Conservation (phyloP, 2,113 vertebrate species). For the Semicossyphus pulcher region DNA sequence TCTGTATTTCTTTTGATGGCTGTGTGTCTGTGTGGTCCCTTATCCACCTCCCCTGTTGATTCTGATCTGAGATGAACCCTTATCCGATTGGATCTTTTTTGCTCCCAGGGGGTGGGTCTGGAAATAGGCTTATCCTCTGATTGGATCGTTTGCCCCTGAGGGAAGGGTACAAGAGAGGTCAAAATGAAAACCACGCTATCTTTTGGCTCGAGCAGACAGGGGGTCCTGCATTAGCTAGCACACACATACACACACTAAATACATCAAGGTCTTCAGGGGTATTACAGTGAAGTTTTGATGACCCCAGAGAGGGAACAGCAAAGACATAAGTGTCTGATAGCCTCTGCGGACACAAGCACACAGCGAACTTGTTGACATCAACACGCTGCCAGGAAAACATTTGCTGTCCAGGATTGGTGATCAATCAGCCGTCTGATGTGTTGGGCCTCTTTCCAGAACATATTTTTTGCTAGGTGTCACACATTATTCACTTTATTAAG, state of each 20-base stretch:
- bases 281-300: conserved; percentile 57
- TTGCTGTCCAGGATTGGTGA: conserved; percentile 28
- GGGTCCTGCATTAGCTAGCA: conserved; percentile 41
- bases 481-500: background rate
- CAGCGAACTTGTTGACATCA: conserved; percentile 26
- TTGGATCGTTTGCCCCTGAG: conserved; percentile 76
- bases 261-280: conserved; percentile 52
- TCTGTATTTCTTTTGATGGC: conserved; percentile 26
- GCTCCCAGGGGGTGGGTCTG: conserved; percentile 74
- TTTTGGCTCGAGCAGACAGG: conserved; percentile 52
- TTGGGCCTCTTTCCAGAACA: background rate
- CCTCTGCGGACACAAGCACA: conserved; percentile 4
- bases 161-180: conserved; percentile 79
- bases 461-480: background rate
- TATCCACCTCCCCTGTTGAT: conserved; percentile 66
- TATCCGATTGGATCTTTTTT: conserved; percentile 77
- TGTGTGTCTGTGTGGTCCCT: conserved; percentile 31
- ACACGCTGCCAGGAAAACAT: conserved; percentile 21
- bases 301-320: conserved; percentile 41
- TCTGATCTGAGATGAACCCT: conserved; percentile 76
- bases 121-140: conserved; percentile 81
- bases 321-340: conserved; percentile 41
- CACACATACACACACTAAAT: conserved; percentile 44
- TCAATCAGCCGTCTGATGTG: conserved; percentile 20
- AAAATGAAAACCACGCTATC: conserved; percentile 66